Evolutionary conservation across 1,140 invertebrate species (phyloP).

Genomic region (Cepaea nemoralis): DNA sequence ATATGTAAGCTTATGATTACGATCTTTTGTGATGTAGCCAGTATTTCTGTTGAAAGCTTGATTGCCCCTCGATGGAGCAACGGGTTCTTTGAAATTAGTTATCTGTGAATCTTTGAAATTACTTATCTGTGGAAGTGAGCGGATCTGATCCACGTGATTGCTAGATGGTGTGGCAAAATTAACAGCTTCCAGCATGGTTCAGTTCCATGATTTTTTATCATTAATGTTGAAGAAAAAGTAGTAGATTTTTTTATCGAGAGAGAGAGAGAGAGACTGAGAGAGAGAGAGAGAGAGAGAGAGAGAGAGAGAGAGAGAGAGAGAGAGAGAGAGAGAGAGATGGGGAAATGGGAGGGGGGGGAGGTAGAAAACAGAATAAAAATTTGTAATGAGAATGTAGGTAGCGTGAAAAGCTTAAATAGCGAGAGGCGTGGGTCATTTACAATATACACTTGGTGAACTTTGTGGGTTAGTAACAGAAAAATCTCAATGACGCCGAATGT

Average conservation of each 20-base stretch:
- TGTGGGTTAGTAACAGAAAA: too few species aligned
- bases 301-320: not conserved
- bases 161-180: not conserved
- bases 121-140: not conserved
- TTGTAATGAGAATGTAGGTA: too few species aligned
- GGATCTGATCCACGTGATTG: not conserved
- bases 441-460: too few species aligned
- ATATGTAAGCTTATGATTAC: not conserved
- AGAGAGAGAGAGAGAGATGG: too few species aligned
- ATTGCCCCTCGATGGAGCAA: not conserved
- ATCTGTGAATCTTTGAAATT: slow-evolving; percentile 14
- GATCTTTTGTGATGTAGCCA: not conserved
- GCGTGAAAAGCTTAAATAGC: too few species aligned
- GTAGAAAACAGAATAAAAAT: too few species aligned
- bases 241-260: too few species aligned
- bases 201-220: too few species aligned
- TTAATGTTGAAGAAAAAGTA: too few species aligned
- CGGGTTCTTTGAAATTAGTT: slow-evolving; percentile 7
- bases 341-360: too few species aligned
- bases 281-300: not conserved
- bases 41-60: not conserved
- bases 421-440: too few species aligned
- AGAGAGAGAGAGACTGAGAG: not conserved
- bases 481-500: too few species aligned
- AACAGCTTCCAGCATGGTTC: not conserved